Conservation (phyloP, 1,140 invertebrate species). For the Grapholita molesta region DNA sequence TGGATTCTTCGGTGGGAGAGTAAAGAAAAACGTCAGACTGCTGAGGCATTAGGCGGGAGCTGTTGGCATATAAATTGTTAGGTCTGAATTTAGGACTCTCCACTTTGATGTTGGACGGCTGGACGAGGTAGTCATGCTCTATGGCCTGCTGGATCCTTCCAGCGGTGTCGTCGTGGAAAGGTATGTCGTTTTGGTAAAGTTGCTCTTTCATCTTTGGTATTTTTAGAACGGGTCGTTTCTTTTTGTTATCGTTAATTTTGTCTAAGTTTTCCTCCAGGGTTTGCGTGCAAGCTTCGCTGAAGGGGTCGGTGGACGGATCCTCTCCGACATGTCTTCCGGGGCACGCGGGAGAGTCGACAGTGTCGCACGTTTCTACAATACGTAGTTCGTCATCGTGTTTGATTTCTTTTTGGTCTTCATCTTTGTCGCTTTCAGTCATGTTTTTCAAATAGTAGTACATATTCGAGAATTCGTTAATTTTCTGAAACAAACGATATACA, state of each 20-base stretch:
- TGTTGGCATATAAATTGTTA: constrained; percentile 69
- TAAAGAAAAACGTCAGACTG: constrained; percentile 66
- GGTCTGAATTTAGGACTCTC: constrained; percentile 70
- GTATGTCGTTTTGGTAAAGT: constrained; percentile 71
- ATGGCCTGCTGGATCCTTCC: constrained; percentile 73
- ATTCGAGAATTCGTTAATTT: constrained; percentile 88
- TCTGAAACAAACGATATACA: constrained; percentile 60
- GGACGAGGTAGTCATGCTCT: constrained; percentile 79
- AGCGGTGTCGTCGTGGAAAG: constrained; percentile 44
- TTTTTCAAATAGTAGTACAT: constrained; percentile 91
- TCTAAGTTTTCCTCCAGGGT: constrained; percentile 65
- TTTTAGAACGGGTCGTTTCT: constrained; percentile 56
- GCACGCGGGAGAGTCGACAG: constrained; percentile 49
- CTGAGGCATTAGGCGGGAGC: constrained; percentile 64
- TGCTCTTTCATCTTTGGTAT: constrained; percentile 64
- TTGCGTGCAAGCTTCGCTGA: constrained; percentile 72
- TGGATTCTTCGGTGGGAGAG: constrained; percentile 69
- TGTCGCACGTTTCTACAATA: constrained; percentile 60
- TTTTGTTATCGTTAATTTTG: constrained; percentile 36
- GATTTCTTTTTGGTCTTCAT: constrained; percentile 50
- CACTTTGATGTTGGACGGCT: constrained; percentile 80
- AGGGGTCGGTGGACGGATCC: constrained; percentile 54
- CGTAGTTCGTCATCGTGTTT: constrained; percentile 47
- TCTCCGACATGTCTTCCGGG: constrained; percentile 27
- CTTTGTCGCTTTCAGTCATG: constrained; percentile 80